Base-by-base conservation (phyloP, 1,140 invertebrate genomes). In the Cydia pomonella region DNA sequence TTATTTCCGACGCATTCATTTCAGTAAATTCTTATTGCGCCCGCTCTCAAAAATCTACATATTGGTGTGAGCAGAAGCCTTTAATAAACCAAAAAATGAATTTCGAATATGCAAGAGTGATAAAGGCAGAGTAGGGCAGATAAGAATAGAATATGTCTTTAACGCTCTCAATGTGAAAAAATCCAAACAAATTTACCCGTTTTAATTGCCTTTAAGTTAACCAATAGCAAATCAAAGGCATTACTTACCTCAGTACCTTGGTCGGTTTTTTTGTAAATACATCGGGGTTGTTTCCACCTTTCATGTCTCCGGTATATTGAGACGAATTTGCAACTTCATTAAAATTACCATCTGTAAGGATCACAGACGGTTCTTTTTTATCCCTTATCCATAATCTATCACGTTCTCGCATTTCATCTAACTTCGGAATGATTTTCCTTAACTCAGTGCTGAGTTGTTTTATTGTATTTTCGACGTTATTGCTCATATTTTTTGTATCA, bases 361-460 rank as follows among this genome's bases (percentile, higher is more conserved):
- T 72, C 18, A 79, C 21, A 18, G 64, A 76, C 44, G 47, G 13
- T 29, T 84, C 81, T 73, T 79, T 84, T 80, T 82, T 85, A 75
- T 79, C 87, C 71, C 84, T 83, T 53, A 79, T 79, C 89, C 89
- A 92, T 74, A 92, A 73, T 78, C 85, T 88, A 75, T 92, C 91
- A 62, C 86, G 78, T 76, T 92, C 89, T 47, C 88, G 85, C 89
- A 92, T 91, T 87, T 92, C 89, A 76, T 92, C 91, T 77, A 92
- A 78, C 82, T 92, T 92, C 5, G 91, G 91, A 79, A 92, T 92
- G 71, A 92, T 92, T 87, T 91, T 92, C 69, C 91, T 84, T 69
- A 92, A 74, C 76, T 92, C 91, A 12, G 90, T 92, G 78, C 90
- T 92, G 74, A 92, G 80, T 78, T 92, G 91, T 76, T 92, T 91